A percentile compares a stretch with the other conserved stretches of the same genome.
phyloP scores from a whole-genome alignment of 2,797 vertebrate genomes.

The Telmatherina bonti region DNA sequence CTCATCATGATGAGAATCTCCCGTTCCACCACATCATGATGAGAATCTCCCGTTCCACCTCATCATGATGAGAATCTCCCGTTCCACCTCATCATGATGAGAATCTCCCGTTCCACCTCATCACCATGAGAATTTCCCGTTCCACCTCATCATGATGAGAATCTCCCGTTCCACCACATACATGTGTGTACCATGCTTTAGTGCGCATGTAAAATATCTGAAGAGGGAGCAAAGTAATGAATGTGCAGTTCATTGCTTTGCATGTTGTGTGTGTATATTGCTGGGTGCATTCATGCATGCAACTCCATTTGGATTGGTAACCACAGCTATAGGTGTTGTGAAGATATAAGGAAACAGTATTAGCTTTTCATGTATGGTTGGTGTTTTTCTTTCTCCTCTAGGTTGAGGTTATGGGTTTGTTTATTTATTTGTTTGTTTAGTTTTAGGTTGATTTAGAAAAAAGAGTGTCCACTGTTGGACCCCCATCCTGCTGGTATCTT shows the following conservation, averaged over 20 bases:
- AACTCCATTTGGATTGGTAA: conserved; percentile 1
- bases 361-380: background rate
- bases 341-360: background rate
- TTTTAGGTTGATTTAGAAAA: too few relatives aligned
- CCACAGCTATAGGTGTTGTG: background rate
- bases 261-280: background rate
- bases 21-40: too few relatives aligned
- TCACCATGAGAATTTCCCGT: too few relatives aligned
- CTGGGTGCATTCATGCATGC: background rate
- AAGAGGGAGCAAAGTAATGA: background rate
- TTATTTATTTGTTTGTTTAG: too few relatives aligned
- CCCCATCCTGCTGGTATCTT: background rate
- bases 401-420: background rate
- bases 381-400: background rate
- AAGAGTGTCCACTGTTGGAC: too few relatives aligned
- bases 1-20: too few relatives aligned
- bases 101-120: too few relatives aligned
- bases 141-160: too few relatives aligned
- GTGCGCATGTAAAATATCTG: background rate
- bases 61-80: too few relatives aligned
- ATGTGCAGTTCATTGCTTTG: background rate
- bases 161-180: too few relatives aligned
- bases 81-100: too few relatives aligned
- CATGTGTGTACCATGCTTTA: background rate
- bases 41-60: too few relatives aligned